Evolutionary conservation across 2,113 vertebrate species (phyloP), one percentile per base, ranked within the genome.

Genomic region (Asarcornis scutulata): DNA sequence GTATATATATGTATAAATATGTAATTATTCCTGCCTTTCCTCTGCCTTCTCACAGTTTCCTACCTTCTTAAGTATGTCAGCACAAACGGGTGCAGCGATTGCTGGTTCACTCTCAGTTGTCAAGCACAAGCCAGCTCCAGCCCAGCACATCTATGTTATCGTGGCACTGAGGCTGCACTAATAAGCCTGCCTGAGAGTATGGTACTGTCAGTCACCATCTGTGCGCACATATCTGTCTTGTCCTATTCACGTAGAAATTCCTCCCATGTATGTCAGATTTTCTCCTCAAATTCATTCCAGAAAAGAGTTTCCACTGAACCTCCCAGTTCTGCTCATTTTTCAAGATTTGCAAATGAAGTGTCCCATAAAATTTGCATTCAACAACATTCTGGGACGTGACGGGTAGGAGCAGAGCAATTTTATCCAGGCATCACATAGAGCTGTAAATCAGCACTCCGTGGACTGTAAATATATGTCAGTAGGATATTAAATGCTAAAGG

Each of bases 191-290:
- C 75, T 88, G 63, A 83, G 79, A 88, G 44, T 55, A 20, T 32
- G 59, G 72, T 90, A 81, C 79, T 71, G 83, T 77, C 86, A 88
- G 63, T 56, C 84, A 88, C 92, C 86, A 81, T 92, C 94, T 91
- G 75, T 88, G 68, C 67, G 81, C 53, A 40, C 11, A 0, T 73
- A 73, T 48, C 59, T 91, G 44, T 83, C 79, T 38, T 88, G 63
- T 79, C 44, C 27, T 64, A 55, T 25, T 46, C 59, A 38, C 23
- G 31, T 20, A 89, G 50, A 79, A 83, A 86, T 83, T 83, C 34
- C 27, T 91, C 55, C 36, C 69, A 0, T 82, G 29, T 71, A 0
- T 84, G 32, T 81, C 42, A 68, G 20, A 5, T 2, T 6, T 68
- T 55, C 56, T 62, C 78, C 17, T 77, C 56, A 42, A 27, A 55